Percentiles rank a stretch among this genome's conserved stretches.
Conservation (phyloP, 1,140 invertebrate species). For the Magallana gigas region DNA sequence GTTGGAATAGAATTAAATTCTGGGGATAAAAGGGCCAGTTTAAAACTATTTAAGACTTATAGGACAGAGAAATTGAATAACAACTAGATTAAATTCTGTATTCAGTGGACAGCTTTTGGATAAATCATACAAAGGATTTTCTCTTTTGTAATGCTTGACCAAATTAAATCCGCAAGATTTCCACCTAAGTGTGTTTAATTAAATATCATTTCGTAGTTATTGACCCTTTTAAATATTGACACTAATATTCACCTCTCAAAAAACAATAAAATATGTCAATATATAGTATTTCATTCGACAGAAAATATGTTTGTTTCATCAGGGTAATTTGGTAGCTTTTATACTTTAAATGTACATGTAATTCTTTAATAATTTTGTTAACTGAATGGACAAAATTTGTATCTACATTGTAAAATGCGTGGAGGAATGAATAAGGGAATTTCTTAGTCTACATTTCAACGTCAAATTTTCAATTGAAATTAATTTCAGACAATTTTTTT, state of each 20-base stretch:
- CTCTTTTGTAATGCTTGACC: background rate
- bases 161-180: slow-evolving; percentile 5
- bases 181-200: background rate
- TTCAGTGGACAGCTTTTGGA: background rate
- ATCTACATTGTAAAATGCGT: too few relatives aligned
- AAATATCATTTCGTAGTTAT: background rate
- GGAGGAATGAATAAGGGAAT: too few relatives aligned
- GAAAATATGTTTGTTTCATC: too few relatives aligned
- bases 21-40: background rate
- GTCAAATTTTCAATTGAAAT: too few relatives aligned
- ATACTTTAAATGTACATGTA: too few relatives aligned
- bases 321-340: too few relatives aligned
- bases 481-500: too few relatives aligned
- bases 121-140: background rate
- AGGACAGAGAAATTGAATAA: slow-evolving; percentile 12
- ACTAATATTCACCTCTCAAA: background rate
- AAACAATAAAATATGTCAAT: background rate
- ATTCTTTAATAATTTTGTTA: too few relatives aligned
- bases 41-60: background rate
- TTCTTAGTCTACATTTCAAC: too few relatives aligned
- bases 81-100: slow-evolving; percentile 6
- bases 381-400: too few relatives aligned
- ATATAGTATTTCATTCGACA: too few relatives aligned
- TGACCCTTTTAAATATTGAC: background rate
- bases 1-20: background rate